These are phyloP conservation scores for Rhagonycha fulva DNA, from an alignment of 2,888 invertebrate genomes.

Conservation along the genomic window DNA sequence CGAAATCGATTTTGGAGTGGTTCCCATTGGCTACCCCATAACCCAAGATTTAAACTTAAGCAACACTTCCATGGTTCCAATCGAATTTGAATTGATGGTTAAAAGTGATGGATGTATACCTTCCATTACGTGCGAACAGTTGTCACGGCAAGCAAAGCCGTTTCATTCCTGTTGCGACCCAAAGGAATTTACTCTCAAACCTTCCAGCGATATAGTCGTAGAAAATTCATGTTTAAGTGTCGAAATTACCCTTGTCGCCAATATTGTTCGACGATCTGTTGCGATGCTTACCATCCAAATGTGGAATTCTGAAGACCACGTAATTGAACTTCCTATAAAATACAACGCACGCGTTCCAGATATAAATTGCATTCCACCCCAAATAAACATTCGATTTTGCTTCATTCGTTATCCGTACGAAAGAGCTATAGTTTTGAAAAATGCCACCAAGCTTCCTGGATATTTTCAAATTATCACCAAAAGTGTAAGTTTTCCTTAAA, in stretches of 20 bases:
- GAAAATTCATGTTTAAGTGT: constrained; percentile 50
- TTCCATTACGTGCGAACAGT: constrained; percentile 58
- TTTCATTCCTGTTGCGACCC: constrained; percentile 57
- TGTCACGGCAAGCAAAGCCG: constrained; percentile 53
- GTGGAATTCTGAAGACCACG: constrained; percentile 62
- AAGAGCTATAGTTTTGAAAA: constrained; percentile 56
- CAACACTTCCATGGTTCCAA: constrained; percentile 62
- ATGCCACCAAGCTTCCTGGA: constrained; percentile 58
- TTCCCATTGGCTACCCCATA: constrained; percentile 61
- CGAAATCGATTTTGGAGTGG: constrained; percentile 61
- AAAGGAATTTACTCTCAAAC: constrained; percentile 60
- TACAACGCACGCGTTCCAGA: constrained; percentile 59
- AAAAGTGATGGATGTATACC: constrained; percentile 61
- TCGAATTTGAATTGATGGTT: constrained; percentile 58
- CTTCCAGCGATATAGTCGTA: constrained; percentile 56
- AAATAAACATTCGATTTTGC: constrained; percentile 61
- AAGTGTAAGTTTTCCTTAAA: not conserved
- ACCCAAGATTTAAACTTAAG: constrained; percentile 56
- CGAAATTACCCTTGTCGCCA: constrained; percentile 62
- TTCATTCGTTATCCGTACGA: constrained; percentile 63
- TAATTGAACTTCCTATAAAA: constrained; percentile 58
- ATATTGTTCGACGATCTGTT: constrained; percentile 56
- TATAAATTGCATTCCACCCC: constrained; percentile 56
- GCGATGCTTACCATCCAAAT: constrained; percentile 60
- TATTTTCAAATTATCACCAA: constrained; percentile 41